Evolutionary conservation across 2,888 invertebrate genomes (phyloP).

Genomic region (Parnassius orleans): DNA sequence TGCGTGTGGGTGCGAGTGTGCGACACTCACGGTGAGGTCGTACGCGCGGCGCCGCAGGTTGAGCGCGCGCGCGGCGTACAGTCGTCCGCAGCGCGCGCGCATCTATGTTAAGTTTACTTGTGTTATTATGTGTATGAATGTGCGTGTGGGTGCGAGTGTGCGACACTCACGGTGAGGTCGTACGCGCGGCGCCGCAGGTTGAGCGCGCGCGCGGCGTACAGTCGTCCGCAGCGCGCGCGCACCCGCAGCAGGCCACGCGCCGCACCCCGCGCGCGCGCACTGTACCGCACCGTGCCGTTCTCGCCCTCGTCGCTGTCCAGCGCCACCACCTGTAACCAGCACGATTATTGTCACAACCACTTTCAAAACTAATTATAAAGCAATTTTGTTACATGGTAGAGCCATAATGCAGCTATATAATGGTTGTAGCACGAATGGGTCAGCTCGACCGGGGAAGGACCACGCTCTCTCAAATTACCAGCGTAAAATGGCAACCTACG

Average conservation of each 20-base stretch:
- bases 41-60: conserved; percentile 76
- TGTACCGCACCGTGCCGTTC: conserved; percentile 92
- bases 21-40: conserved; percentile 48
- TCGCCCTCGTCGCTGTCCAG: conserved; percentile 90
- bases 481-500: too few relatives aligned
- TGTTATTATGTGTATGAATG: too few relatives aligned
- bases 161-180: conserved; percentile 48
- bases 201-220: conserved; percentile 84
- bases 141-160: conserved; percentile 75
- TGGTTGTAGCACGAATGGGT: too few relatives aligned
- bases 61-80: conserved; percentile 84
- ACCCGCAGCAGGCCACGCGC: conserved; percentile 91
- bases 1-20: conserved; percentile 85
- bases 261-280: conserved; percentile 83
- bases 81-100: conserved; percentile 88
- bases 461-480: too few relatives aligned
- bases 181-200: conserved; percentile 76
- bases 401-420: too few relatives aligned
- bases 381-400: too few relatives aligned
- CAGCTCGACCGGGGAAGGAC: too few relatives aligned
- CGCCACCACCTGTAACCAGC: conserved; percentile 84
- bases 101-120: conserved; percentile 9
- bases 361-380: too few relatives aligned
- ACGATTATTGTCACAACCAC: too few relatives aligned
- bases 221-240: conserved; percentile 89